Evolutionary conservation across 2,888 invertebrate genomes (phyloP).

Genomic region (Uropetala carovei): DNA sequence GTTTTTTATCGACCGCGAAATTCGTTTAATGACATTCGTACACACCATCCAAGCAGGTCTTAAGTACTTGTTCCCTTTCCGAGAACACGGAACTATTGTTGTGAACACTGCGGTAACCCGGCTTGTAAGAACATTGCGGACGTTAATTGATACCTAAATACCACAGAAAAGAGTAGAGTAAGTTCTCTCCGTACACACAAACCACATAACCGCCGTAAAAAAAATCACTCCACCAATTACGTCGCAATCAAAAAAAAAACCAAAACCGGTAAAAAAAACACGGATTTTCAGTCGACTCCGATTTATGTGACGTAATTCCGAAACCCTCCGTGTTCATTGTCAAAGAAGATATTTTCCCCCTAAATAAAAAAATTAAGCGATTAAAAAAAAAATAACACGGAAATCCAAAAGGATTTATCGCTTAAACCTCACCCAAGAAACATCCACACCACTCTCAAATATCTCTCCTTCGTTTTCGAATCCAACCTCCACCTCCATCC

Average conservation of each 20-base stretch:
- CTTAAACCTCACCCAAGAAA: background rate
- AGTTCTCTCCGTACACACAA: too few relatives aligned
- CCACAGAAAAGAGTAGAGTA: too few relatives aligned
- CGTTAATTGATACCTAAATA: too few relatives aligned
- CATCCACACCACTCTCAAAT: background rate
- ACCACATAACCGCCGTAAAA: background rate
- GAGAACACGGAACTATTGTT: too few relatives aligned
- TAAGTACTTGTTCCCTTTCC: too few relatives aligned
- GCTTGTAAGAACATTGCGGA: too few relatives aligned
- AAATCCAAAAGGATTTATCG: background rate
- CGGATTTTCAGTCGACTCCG: background rate
- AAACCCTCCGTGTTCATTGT: too few relatives aligned
- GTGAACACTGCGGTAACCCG: too few relatives aligned
- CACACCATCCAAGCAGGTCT: too few relatives aligned
- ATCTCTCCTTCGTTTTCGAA: background rate
- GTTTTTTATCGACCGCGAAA: too few relatives aligned
- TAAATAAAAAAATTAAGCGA: background rate
- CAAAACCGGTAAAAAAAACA: background rate
- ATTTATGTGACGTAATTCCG: background rate
- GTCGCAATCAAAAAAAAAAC: background rate
- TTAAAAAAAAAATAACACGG: background rate
- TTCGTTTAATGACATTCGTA: too few relatives aligned
- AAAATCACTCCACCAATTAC: background rate
- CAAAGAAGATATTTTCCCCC: background rate
- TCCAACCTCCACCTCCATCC: background rate